These are phyloP conservation scores for Halcyon leucocephala DNA, from an alignment of 2,797 vertebrate genomes.

Conservation along the genomic window DNA sequence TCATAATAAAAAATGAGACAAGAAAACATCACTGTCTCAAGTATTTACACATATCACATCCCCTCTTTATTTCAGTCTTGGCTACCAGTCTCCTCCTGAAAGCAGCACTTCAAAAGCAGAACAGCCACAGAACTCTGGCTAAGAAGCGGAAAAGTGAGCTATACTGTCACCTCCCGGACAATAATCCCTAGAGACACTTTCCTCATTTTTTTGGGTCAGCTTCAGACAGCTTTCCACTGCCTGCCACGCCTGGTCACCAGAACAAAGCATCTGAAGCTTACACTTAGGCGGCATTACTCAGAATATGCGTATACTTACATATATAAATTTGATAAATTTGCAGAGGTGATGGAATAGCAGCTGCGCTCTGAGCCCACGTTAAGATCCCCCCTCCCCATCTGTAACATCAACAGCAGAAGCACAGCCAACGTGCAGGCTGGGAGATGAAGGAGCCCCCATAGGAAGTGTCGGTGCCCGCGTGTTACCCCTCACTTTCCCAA, in stretches of 20 bases:
- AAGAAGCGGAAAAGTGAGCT: conserved; percentile 1
- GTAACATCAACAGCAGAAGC: background rate
- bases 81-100: background rate
- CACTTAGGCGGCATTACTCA: background rate
- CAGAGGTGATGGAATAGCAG: background rate
- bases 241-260: background rate
- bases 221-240: background rate
- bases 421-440: rapidly evolving
- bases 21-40: background rate
- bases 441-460: background rate
- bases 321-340: background rate
- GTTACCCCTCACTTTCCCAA: background rate
- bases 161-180: background rate
- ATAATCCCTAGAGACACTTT: background rate
- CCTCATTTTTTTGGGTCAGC: background rate
- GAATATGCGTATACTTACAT: rapidly evolving
- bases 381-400: background rate
- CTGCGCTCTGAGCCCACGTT: background rate
- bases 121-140: background rate
- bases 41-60: background rate
- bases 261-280: background rate
- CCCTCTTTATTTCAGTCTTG: background rate
- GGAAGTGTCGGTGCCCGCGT: rapidly evolving
- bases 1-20: background rate
- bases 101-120: background rate